Conservation (phyloP, 2,113 vertebrate species). For the Leptobrachium leishanense region DNA sequence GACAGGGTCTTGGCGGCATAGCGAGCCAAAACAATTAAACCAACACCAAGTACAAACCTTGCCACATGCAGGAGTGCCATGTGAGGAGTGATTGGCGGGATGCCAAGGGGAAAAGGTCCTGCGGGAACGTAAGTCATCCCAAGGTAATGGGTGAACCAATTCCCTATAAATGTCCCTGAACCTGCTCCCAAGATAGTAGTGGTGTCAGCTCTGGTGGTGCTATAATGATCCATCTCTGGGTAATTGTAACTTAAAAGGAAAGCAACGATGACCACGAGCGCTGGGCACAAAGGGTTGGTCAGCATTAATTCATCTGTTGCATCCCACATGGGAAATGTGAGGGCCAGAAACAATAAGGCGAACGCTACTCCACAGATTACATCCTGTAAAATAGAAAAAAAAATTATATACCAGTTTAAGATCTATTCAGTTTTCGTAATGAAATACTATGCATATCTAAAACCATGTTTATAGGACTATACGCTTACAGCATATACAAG, state of each 20-base stretch:
- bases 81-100: slow-evolving; percentile 54
- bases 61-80: slow-evolving; percentile 33
- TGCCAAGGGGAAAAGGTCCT: slow-evolving; percentile 61
- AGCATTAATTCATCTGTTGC: slow-evolving; percentile 78
- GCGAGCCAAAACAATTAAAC: slow-evolving; percentile 71
- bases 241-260: slow-evolving; percentile 85
- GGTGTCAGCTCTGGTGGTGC: slow-evolving; percentile 88
- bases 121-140: slow-evolving; percentile 61
- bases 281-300: slow-evolving; percentile 73
- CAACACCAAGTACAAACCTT: slow-evolving; percentile 72
- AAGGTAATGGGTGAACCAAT: slow-evolving; percentile 80
- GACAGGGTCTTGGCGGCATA: slow-evolving; percentile 67
- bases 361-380: slow-evolving; percentile 82
- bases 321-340: slow-evolving; percentile 83
- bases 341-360: slow-evolving; percentile 66
- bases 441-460: too few species aligned
- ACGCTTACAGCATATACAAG: too few species aligned
- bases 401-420: too few species aligned
- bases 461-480: too few species aligned
- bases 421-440: too few species aligned
- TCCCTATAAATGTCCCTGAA: slow-evolving; percentile 79
- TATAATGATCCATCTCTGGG: slow-evolving; percentile 84
- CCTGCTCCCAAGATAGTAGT: slow-evolving; percentile 80
- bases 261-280: slow-evolving; percentile 68
- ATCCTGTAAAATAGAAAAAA: slow-evolving; percentile 71